Evolutionary conservation across 2,113 vertebrate species (phyloP).

Genomic region (Pseudorhombus dupliciocellatus): DNA sequence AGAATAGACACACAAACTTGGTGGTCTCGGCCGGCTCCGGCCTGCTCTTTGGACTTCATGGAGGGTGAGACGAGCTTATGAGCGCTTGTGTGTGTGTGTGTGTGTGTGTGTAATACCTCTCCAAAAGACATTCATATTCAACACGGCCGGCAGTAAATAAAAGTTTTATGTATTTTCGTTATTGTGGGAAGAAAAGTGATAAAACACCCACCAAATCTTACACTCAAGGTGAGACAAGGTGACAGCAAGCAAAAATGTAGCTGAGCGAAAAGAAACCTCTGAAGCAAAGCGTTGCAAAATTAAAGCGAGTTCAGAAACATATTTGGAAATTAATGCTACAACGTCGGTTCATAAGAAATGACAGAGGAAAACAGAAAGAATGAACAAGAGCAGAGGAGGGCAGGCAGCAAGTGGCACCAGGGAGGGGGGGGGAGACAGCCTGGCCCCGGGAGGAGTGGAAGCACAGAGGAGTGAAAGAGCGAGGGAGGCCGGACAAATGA

Average conservation of each 20-base stretch:
- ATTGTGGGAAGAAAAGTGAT: slow-evolving; percentile 20
- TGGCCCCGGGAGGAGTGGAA: slow-evolving; percentile 23
- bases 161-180: slow-evolving; percentile 18
- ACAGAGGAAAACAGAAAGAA: slow-evolving; percentile 42
- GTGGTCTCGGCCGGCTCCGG: slow-evolving; percentile 63
- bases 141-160: slow-evolving; percentile 11
- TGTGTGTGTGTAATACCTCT: slow-evolving; percentile 5
- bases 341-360: slow-evolving; percentile 28
- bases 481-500: slow-evolving; percentile 72
- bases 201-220: slow-evolving; percentile 5
- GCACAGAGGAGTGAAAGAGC: slow-evolving; percentile 29
- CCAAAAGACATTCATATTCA: slow-evolving; percentile 21
- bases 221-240: slow-evolving; percentile 27
- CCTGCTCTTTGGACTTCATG: slow-evolving; percentile 47
- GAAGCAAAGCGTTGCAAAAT: slow-evolving; percentile 36
- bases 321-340: slow-evolving; percentile 55
- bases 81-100: not conserved
- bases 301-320: slow-evolving; percentile 48
- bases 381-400: slow-evolving; percentile 18
- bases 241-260: slow-evolving; percentile 17
- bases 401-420: slow-evolving; percentile 15
- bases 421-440: slow-evolving; percentile 20
- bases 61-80: slow-evolving; percentile 8
- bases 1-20: slow-evolving; percentile 67
- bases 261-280: slow-evolving; percentile 28